Evolutionary conservation across 2,888 invertebrate species (phyloP).

Genomic region (Dermolepida albohirtum): DNA sequence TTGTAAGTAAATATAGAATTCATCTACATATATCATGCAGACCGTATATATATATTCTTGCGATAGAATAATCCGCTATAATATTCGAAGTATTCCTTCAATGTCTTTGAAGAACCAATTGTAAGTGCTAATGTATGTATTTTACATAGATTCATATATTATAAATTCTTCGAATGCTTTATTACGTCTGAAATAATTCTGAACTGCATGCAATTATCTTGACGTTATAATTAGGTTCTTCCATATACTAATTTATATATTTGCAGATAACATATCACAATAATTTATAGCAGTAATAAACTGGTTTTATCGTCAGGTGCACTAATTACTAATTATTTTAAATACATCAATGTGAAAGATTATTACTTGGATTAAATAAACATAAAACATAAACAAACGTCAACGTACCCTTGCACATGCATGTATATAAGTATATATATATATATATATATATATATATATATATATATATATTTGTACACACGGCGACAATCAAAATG

Average conservation of each 20-base stretch:
- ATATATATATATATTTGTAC: not conserved
- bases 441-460: not conserved
- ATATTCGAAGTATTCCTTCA: too few relatives aligned
- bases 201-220: conserved; percentile 1
- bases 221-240: not conserved
- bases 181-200: not conserved
- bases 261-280: not conserved
- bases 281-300: not conserved
- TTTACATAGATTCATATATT: too few relatives aligned
- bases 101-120: too few relatives aligned
- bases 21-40: too few relatives aligned
- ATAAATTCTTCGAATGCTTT: not conserved
- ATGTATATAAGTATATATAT: too few relatives aligned
- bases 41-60: too few relatives aligned
- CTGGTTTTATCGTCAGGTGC: not conserved
- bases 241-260: conserved; percentile 8
- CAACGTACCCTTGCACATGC: conserved; percentile 1
- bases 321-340: conserved; percentile 4
- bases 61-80: too few relatives aligned
- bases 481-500: too few relatives aligned
- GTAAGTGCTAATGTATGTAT: too few relatives aligned
- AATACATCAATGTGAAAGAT: conserved; percentile 1
- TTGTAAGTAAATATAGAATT: too few relatives aligned
- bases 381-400: conserved; percentile 19
- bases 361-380: conserved; percentile 22